phyloP scores from a whole-genome alignment of 2,113 vertebrate genomes.

The Eretmochelys imbricata region DNA sequence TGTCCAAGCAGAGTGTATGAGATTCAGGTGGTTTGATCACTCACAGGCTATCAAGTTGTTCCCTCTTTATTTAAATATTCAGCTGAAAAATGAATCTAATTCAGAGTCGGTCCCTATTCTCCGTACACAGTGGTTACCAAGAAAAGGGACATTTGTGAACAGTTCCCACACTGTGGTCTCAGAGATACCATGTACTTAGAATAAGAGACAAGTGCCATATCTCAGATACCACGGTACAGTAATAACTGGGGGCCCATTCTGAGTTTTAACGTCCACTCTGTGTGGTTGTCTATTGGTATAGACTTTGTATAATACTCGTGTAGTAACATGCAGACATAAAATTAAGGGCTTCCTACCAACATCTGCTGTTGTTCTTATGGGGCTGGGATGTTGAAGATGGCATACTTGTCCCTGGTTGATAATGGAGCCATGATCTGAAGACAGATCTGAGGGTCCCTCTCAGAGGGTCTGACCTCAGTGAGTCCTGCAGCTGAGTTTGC shows the following conservation, averaged over 20 bases:
- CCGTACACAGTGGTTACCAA: not conserved
- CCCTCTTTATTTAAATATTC: no score
- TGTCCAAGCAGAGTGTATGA: not conserved
- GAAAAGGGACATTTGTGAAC: not conserved
- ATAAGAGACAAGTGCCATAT: no score
- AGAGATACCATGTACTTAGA: no score
- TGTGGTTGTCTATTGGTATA: no score
- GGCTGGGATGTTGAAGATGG: not conserved
- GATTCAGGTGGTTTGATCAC: rapidly evolving
- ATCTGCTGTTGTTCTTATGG: not conserved
- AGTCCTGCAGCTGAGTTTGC: not conserved
- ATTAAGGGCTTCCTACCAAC: not conserved
- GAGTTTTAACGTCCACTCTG: no score
- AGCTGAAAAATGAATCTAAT: no score
- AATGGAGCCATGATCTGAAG: not conserved
- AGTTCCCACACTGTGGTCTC: no score
- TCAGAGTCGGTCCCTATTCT: no score
- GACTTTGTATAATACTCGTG: not conserved
- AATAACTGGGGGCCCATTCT: no score
- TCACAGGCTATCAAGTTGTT: no score
- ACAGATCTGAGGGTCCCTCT: not conserved
- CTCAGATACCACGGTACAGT: no score
- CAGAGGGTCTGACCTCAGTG: not conserved
- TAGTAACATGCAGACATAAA: not conserved
- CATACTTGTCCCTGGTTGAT: not conserved